Conservation (phyloP, 2,888 invertebrate genomes). For the Ectemnius lituratus region DNA sequence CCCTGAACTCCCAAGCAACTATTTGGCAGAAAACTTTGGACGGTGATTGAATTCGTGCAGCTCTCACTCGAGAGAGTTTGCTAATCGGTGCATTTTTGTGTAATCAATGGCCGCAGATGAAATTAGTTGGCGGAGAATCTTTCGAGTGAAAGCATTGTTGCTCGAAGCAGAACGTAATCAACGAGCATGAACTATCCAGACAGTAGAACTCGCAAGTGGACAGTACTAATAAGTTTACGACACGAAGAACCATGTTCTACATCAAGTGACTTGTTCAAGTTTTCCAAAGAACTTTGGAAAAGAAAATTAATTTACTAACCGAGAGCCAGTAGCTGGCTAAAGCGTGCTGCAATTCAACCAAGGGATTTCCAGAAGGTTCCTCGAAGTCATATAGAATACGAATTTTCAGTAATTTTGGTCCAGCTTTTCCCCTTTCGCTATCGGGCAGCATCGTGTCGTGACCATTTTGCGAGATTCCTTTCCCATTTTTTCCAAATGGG, state of each 20-base stretch:
- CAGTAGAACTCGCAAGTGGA: too few species aligned
- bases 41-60: too few species aligned
- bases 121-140: background rate
- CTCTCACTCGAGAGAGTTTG: background rate
- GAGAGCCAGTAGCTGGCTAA: constrained; percentile 57
- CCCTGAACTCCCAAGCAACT: too few species aligned
- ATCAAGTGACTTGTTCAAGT: too few species aligned
- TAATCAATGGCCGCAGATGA: background rate
- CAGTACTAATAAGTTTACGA: too few species aligned
- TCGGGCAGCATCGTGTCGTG: constrained; percentile 47
- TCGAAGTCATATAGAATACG: constrained; percentile 58
- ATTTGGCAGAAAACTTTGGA: too few species aligned
- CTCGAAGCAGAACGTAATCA: too few species aligned
- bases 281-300: constrained; percentile 1
- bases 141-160: too few species aligned
- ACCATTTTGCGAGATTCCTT: constrained; percentile 51
- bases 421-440: background rate
- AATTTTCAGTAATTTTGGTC: constrained; percentile 54
- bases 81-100: background rate
- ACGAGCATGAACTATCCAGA: too few species aligned
- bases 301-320: constrained; percentile 47
- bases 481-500: constrained; percentile 64
- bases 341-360: constrained; percentile 59
- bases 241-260: too few species aligned
- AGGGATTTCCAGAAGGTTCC: constrained; percentile 47